These are phyloP conservation scores for Vultur gryphus DNA, from an alignment of 2,797 vertebrate species.

Conservation along the genomic window DNA sequence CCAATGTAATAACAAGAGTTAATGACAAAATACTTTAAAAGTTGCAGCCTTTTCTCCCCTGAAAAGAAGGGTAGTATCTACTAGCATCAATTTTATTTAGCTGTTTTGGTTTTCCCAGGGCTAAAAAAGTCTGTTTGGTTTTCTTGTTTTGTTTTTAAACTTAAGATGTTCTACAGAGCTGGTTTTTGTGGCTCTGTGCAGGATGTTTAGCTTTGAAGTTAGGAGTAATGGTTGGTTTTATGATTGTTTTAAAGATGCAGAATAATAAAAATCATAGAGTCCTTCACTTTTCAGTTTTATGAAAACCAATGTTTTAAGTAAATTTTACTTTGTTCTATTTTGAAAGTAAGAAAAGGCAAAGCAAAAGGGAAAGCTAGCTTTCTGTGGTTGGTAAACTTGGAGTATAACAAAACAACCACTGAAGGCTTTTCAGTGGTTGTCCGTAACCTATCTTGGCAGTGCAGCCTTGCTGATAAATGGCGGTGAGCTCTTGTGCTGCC, in stretches of 20 bases:
- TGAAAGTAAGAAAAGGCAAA: not conserved
- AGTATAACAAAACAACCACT: accelerated
- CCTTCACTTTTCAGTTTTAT: not conserved
- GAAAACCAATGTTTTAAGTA: not conserved
- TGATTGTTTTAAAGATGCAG: not conserved
- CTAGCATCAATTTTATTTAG: not conserved
- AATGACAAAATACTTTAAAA: not conserved
- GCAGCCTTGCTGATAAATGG: not conserved
- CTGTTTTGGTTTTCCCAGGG: not conserved
- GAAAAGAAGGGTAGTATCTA: not conserved
- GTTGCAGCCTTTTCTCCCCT: not conserved
- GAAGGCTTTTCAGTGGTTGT: not conserved
- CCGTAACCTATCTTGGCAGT: not conserved
- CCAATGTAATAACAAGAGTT: not conserved
- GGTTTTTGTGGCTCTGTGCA: not conserved
- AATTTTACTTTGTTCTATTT: not conserved
- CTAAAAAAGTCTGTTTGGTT: not conserved
- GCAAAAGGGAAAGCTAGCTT: not conserved
- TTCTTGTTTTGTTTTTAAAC: not conserved
- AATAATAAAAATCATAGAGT: not conserved
- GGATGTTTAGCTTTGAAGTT: not conserved
- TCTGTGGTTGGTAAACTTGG: not conserved
- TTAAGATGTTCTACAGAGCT: not conserved
- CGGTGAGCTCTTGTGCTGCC: not conserved
- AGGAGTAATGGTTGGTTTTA: not conserved